Percentiles rank a stretch among this genome's conserved stretches.
Conservation (phyloP, 1,140 invertebrate species). For the Tetramorium parvispinum region DNA sequence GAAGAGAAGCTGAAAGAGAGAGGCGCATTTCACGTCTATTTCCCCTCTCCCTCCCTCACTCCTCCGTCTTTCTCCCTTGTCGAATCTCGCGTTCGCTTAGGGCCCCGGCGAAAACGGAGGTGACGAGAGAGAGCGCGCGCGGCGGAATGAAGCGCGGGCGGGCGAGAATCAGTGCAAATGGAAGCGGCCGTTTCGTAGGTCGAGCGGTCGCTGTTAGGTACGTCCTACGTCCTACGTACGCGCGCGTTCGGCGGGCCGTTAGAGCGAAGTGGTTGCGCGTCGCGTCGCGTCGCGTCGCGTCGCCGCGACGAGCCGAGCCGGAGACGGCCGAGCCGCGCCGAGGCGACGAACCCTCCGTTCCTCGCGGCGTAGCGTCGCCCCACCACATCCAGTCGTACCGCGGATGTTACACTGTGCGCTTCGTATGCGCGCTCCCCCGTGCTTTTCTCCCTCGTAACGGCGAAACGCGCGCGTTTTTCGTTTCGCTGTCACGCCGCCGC, state of each 20-base stretch:
- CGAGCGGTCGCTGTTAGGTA: constrained; percentile 41
- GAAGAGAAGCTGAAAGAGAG: constrained; percentile 34
- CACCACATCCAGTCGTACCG: constrained; percentile 81
- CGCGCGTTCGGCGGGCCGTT: constrained; percentile 54
- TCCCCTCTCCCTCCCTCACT: not conserved
- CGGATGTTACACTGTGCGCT: constrained; percentile 76
- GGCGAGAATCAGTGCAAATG: constrained; percentile 71
- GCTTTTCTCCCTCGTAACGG: constrained; percentile 48
- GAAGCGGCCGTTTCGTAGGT: constrained; percentile 70
- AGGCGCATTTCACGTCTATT: constrained; percentile 17
- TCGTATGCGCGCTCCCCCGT: constrained; percentile 67
- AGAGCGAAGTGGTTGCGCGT: constrained; percentile 51
- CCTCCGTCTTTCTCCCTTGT: not conserved
- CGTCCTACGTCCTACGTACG: constrained; percentile 53
- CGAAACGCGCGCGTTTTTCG: not conserved
- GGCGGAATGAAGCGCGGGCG: constrained; percentile 28
- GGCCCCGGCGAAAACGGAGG: constrained; percentile 23
- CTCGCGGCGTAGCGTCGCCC: constrained; percentile 74
- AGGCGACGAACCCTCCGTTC: constrained; percentile 77
- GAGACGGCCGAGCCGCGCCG: constrained; percentile 71
- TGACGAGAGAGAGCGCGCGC: constrained; percentile 28
- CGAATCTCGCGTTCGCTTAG: constrained; percentile 48
- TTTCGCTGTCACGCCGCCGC: not conserved
- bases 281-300: constrained; percentile 5
- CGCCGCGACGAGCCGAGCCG: constrained; percentile 33